A percentile compares a stretch with the other conserved stretches of the same genome.
Conservation (phyloP, 2,113 vertebrate genomes). For the Acinonyx jubatus region DNA sequence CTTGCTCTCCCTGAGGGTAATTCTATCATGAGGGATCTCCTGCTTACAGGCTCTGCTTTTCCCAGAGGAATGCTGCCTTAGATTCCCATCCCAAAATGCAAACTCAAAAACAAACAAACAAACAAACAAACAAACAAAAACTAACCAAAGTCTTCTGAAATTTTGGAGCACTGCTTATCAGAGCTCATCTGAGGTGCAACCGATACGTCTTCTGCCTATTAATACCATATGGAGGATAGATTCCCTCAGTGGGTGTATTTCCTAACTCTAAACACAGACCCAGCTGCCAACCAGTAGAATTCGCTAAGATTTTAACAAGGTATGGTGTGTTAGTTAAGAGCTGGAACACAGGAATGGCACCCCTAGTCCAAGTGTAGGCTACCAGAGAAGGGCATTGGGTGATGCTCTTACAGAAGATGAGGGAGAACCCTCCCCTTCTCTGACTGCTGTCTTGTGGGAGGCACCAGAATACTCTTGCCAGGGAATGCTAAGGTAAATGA, state of each 20-base stretch:
- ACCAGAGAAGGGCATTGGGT: neutral
- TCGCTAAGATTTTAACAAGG: neutral
- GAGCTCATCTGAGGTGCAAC: neutral
- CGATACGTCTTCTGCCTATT: neutral
- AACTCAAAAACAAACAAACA: neutral
- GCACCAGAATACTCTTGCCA: neutral
- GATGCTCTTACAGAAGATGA: neutral
- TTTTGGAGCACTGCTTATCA: neutral
- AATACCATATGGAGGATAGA: neutral
- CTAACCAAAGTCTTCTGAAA: neutral
- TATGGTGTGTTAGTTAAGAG: neutral
- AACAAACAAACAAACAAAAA: neutral
- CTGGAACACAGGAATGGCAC: neutral
- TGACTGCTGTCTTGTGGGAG: neutral
- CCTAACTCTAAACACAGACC: neutral
- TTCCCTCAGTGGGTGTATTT: neutral
- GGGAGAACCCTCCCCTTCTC: neutral
- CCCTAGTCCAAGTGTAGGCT: neutral
- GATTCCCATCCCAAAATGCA: neutral
- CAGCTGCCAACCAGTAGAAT: neutral
- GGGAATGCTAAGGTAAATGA: neutral
- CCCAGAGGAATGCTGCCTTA: neutral
- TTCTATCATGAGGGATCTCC: neutral
- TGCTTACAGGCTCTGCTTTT: neutral
- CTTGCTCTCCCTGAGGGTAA: neutral